A percentile compares a stretch with the other conserved stretches of the same genome.
These are phyloP conservation scores for Anseranas semipalmata DNA, from an alignment of 2,113 vertebrate species.

Conservation along the genomic window DNA sequence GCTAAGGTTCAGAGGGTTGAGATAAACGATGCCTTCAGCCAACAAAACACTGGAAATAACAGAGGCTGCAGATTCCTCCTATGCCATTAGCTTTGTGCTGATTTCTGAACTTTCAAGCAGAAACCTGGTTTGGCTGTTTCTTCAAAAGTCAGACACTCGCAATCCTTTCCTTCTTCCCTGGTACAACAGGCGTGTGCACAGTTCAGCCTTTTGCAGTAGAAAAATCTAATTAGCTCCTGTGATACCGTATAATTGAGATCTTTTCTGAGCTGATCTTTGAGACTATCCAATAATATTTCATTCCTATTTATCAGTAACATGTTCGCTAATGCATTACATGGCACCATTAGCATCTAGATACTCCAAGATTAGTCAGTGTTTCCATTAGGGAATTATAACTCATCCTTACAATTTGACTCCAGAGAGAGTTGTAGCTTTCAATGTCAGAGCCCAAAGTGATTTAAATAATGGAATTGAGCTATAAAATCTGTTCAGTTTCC, in stretches of 20 bases:
- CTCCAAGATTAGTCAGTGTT: conserved; percentile 29
- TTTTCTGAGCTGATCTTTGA: conserved; percentile 5
- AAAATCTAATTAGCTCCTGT: neutral
- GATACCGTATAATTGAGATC: neutral
- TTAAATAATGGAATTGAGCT: conserved; percentile 31
- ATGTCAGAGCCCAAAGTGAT: neutral
- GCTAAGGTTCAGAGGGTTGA: neutral
- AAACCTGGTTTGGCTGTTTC: neutral
- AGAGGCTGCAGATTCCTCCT: neutral
- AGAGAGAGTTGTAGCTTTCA: conserved; percentile 38
- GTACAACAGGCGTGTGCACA: neutral
- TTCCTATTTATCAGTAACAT: conserved; percentile 31
- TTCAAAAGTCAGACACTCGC: neutral
- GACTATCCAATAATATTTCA: neutral
- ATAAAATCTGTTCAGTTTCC: conserved; percentile 33
- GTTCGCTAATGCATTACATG: conserved; percentile 38
- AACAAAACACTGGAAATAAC: neutral
- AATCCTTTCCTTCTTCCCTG: neutral
- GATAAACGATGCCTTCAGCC: neutral
- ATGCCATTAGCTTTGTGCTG: rapidly evolving
- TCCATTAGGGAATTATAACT: conserved; percentile 54
- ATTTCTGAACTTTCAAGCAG: neutral
- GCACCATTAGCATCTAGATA: conserved; percentile 32
- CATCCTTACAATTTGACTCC: conserved; percentile 11
- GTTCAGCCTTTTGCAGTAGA: neutral